Evolutionary conservation across 1,140 invertebrate genomes (phyloP).

Genomic region (Eupeodes corollae): DNA sequence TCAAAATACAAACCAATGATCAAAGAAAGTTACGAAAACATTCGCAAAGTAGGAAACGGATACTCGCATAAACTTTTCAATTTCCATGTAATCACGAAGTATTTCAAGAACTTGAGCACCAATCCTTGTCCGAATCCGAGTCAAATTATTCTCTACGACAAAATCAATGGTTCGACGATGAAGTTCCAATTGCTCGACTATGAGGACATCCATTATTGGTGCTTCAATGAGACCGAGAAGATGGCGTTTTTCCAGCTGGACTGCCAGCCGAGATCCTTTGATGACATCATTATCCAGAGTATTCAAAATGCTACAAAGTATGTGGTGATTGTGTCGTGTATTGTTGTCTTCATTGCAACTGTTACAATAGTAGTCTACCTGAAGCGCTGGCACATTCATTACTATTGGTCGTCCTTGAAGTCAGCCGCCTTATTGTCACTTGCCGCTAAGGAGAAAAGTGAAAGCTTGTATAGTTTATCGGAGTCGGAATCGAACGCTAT

Average conservation of each 20-base stretch:
- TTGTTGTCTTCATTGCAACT: slow-evolving; percentile 25
- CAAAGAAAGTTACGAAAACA: slow-evolving; percentile 15
- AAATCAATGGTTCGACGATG: slow-evolving; percentile 8
- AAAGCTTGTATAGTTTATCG: slow-evolving; percentile 14
- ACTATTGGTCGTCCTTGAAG: slow-evolving; percentile 45
- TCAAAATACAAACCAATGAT: slow-evolving; percentile 12
- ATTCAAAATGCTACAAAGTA: slow-evolving; percentile 13
- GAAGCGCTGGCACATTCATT: slow-evolving; percentile 41
- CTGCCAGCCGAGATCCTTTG: slow-evolving; percentile 11
- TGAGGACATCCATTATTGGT: slow-evolving; percentile 26
- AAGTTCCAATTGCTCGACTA: slow-evolving; percentile 34
- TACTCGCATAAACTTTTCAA: slow-evolving; percentile 14
- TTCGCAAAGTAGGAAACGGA: slow-evolving; percentile 13
- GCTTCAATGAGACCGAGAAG: slow-evolving; percentile 27
- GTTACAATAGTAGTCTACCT: slow-evolving; percentile 34
- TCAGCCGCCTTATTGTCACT: slow-evolving; percentile 37
- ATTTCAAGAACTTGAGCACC: neutral
- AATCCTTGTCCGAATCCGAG: slow-evolving; percentile 7
- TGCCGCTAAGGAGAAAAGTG: slow-evolving; percentile 17
- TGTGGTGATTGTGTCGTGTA: slow-evolving; percentile 15
- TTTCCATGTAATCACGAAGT: slow-evolving; percentile 9
- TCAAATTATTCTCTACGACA: neutral
- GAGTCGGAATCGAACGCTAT: slow-evolving; percentile 17
- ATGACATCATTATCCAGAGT: slow-evolving; percentile 8
- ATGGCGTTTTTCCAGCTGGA: slow-evolving; percentile 18